Base-by-base conservation (phyloP, 2,113 vertebrate species). In the Hyperoodon ampullatus region DNA sequence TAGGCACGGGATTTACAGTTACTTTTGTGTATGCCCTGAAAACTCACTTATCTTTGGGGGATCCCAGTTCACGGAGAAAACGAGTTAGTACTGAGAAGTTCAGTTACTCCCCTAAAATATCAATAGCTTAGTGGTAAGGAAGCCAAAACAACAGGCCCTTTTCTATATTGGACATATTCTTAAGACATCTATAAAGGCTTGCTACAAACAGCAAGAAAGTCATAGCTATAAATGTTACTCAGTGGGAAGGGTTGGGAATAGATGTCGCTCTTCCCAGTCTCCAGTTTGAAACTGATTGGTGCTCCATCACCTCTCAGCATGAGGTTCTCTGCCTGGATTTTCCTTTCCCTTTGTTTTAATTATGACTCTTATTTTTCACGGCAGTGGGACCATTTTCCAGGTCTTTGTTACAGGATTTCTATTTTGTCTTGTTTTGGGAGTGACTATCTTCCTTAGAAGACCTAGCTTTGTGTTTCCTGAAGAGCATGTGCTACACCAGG, bases 81-180 rank as follows among this genome's bases (percentile, higher is more conserved):
- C 97, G 98, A 98, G 98, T 97, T 96, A 96, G 97, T 97, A 90
- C 97, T 94, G 93, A 97, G 98, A 98, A 98, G 98, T 98, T 98
- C 98, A 99, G 96, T 98, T 98, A 98, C 95, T 98, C 98, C 98
- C 95, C 96, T 98, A 97, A 98, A 98, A 98, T 98, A 98, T 98
- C 98, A 99, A 98, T 98, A 98, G 98, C 98, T 98, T 98, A 98
- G 98, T 97, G 97, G 98, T 98, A 99, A 99, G 97, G 98, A 98
- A 98, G 96, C 71, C 96, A 97, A 98, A 99, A 98, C 98, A 99
- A 98, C 98, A 99, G 98, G 98, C 97, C 97, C 98, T 98, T 99
- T 99, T 98, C 98, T 99, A 98, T 99, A 99, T 98, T 98, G 99
- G 98, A 98, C 99, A 98, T 97, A 98, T 99, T 99, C 99, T 99